Evolutionary conservation across 92 coral and sea anemone genomes (phyloP).

Genomic region (Paragorgia papillata): DNA sequence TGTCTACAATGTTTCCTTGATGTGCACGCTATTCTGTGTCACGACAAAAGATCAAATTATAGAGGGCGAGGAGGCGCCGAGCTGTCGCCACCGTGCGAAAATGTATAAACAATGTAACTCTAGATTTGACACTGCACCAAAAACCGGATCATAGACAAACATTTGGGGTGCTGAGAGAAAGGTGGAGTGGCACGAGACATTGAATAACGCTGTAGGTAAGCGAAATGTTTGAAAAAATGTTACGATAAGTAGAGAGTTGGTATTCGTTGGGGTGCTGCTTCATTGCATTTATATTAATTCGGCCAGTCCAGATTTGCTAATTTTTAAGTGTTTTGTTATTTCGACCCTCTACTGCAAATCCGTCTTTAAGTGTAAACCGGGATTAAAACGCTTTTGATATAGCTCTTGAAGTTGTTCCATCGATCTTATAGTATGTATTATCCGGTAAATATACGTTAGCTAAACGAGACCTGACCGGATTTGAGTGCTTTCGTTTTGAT

Average conservation of each 20-base stretch:
- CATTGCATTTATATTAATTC: slow-evolving; percentile 31
- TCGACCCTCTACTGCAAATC: slow-evolving; percentile 29
- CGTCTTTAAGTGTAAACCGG: slow-evolving; percentile 29
- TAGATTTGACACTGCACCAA: slow-evolving; percentile 35
- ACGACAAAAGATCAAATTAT: slow-evolving; percentile 49
- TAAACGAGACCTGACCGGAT: background rate
- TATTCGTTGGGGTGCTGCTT: slow-evolving; percentile 38
- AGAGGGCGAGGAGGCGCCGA: slow-evolving; percentile 52
- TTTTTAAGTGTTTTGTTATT: slow-evolving; percentile 40
- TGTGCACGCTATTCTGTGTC: slow-evolving; percentile 38
- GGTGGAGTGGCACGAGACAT: slow-evolving; percentile 51
- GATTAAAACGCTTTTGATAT: slow-evolving; percentile 25
- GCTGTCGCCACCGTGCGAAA: slow-evolving; percentile 50
- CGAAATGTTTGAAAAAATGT: slow-evolving; percentile 30
- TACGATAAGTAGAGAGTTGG: slow-evolving; percentile 26
- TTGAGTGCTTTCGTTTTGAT: background rate
- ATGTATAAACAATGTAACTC: slow-evolving; percentile 47
- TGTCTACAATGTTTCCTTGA: background rate
- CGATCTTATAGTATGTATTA: background rate
- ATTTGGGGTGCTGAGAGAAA: slow-evolving; percentile 52
- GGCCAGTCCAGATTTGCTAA: slow-evolving; percentile 25
- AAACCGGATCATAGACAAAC: slow-evolving; percentile 41
- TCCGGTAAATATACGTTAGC: background rate
- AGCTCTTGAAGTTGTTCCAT: slow-evolving; percentile 17
- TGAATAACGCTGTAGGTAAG: slow-evolving; percentile 52